These are phyloP conservation scores for Agrochola lychnidis DNA, from an alignment of 2,888 invertebrate species.

Conservation along the genomic window DNA sequence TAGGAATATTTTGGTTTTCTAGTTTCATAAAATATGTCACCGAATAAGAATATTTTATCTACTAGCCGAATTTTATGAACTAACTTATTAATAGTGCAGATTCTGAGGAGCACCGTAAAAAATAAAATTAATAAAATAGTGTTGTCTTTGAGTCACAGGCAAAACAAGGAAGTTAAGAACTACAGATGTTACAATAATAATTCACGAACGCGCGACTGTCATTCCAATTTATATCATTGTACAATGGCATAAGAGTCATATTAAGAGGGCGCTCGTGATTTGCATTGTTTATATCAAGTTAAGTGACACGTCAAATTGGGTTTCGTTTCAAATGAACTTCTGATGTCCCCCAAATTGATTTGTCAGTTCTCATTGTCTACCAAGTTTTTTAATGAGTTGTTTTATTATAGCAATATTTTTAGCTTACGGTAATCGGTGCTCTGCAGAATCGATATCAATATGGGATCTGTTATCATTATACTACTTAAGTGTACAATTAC, in stretches of 20 bases:
- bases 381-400: neutral
- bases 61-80: neutral
- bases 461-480: neutral
- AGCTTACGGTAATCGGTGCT: neutral
- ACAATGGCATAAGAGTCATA: neutral
- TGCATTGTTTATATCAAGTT: neutral
- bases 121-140: neutral
- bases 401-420: neutral
- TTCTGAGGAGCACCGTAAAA: slow-evolving; percentile 2
- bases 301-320: neutral
- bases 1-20: neutral
- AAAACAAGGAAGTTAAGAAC: neutral
- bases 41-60: neutral
- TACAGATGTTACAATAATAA: neutral
- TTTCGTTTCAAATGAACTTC: neutral
- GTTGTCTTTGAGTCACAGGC: neutral
- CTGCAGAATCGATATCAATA: slow-evolving; percentile 1
- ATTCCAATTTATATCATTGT: slow-evolving; percentile 10
- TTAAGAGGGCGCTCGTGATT: neutral
- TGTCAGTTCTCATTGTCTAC: neutral
- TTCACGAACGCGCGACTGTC: neutral
- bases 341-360: neutral
- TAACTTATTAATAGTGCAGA: neutral
- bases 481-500: neutral
- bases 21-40: neutral